Evolutionary conservation across 2,113 vertebrate genomes (phyloP).

Genomic region (Eurystomus gularis): DNA sequence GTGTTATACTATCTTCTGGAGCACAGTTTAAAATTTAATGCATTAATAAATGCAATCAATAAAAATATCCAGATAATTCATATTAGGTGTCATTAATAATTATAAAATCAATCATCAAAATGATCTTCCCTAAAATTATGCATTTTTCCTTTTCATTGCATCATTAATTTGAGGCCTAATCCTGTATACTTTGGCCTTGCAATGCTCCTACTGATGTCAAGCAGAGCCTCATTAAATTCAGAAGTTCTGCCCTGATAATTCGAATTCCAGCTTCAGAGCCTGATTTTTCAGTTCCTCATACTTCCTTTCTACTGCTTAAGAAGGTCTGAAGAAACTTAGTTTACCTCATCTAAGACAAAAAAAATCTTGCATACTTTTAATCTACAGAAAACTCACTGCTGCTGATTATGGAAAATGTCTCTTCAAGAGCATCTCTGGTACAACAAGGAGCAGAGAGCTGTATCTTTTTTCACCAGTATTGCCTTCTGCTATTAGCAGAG

Average conservation of each 20-base stretch:
- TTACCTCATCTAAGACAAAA: neutral
- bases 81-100: conserved; percentile 55
- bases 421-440: neutral
- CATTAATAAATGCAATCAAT: conserved; percentile 66
- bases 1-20: conserved; percentile 14
- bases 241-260: conserved; percentile 19
- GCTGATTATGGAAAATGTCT: neutral
- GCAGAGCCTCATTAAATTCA: conserved; percentile 37
- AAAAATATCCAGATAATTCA: conserved; percentile 62
- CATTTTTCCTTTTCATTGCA: conserved; percentile 55
- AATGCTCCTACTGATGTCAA: neutral
- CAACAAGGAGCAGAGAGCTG: neutral
- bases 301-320: neutral
- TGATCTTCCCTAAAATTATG: conserved; percentile 50
- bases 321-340: neutral
- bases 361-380: neutral
- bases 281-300: neutral
- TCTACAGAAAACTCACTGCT: neutral
- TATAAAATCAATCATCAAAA: conserved; percentile 69
- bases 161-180: conserved; percentile 50
- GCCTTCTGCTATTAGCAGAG: neutral
- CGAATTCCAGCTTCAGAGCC: neutral
- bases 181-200: neutral
- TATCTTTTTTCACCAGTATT: neutral
- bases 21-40: conserved; percentile 63